Evolutionary conservation across 2,888 invertebrate species (phyloP), one percentile per base, ranked within the genome.

Genomic region (Phyto melanocephala): DNA sequence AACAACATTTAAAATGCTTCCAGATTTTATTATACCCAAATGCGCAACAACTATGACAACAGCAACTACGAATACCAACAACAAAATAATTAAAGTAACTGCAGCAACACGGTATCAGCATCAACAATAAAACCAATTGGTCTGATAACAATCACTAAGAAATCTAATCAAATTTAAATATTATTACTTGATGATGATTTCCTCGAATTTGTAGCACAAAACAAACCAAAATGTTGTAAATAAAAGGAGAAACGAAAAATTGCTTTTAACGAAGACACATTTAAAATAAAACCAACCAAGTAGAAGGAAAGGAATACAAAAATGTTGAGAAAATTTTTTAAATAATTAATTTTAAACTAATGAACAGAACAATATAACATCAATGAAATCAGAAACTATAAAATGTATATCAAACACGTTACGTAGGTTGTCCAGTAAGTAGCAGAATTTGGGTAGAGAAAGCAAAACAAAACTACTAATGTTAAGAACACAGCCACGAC

Each of bases 1-100:
- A 82, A 80, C 75, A 80, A 62, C 80, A 81, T 80, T 79, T 77
- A 77, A 70, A 84, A 79, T 81, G 81, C 81, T 84, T 80, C 78
- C 82, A 84, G 81, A 75, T 80, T 83, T 79, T 70, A 63, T 77
- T 77, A 70, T 45, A 62, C 45, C 50, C 17, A 11, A 45, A 47
- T 56, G 63, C 20, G 15, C 47, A 67, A 60, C 33, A 67, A 62
- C 45, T 28, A 6, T 28, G 17, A 68, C 40, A 71, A 54, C 20
- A 60, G 7, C n/a, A 67, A 56, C 28, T 20, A 75, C 56, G 15
- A 28, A 63, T 24, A 56, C 54, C 11, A 33, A 50, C 33, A 24
- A 13, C 17, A 65, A 65, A 72, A 42, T 56, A 65, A 45, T 33
- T 42, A 28, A 72, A 54, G 0, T 17, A 54, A 40, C 28, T 50